These are phyloP conservation scores for Oryctolagus cuniculus DNA, from an alignment of 2,113 vertebrate genomes.

Conservation along the genomic window mOryCun1.1 NC_091438.1:42184501-42185000, in stretches of 20 bases:
- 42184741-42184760: neutral
- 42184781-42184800: neutral
- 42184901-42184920: conserved; percentile 65
- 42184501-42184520: too few species aligned
- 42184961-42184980: neutral
- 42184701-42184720: too few species aligned
- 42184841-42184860: neutral
- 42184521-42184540: too few species aligned
- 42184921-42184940: neutral
- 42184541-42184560: too few species aligned
- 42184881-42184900: conserved; percentile 36
- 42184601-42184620: too few species aligned
- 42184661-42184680: too few species aligned
- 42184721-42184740: neutral
- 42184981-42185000: neutral
- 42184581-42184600: too few species aligned
- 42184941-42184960: neutral
- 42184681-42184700: too few species aligned
- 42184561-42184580: too few species aligned
- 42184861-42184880: neutral
- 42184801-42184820: neutral
- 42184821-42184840: accelerated
- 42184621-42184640: too few species aligned
- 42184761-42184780: neutral
- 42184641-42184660: too few species aligned